Base-by-base conservation (phyloP, 2,888 invertebrate genomes). In the Himalopsyche tibetana region DNA sequence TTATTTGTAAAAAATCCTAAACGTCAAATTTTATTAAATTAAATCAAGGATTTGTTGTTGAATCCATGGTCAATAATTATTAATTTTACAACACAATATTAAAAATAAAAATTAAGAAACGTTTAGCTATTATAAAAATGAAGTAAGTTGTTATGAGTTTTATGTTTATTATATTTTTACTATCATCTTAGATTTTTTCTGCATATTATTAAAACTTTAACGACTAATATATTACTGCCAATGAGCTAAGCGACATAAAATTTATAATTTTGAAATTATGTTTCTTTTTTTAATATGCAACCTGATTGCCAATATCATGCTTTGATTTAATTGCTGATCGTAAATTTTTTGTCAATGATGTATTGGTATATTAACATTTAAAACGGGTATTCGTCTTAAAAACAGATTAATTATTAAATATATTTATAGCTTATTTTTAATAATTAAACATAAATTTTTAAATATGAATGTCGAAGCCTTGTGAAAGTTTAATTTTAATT, bases 241-340 rank as follows among this genome's bases (percentile, higher is more conserved):
- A 74, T 74, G 74, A 74, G 74, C 74, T 74, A 36, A 74, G 38
- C 36, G 74, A 74, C 74, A 74, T 74, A 38, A 74, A 74, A 74
- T 38, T 74, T 38, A 15, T 74, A 74, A 28, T 74, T 15, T 51
- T 19, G 5, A 74, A 74, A 74, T 15, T 51, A 15, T 74, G 36
- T 15, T 74, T 12, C 19, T 36, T 69, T 69, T 51, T n/a, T 63
- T 19, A 63, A 63, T 63, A 63, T 28, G 63, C 19, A 63, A 63
- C 63, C n/a, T 5, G 28, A 63, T 19, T 19, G 63, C 28, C 36
- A 74, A 74, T 74, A 74, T 36, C 15, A 74, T 36, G 74, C 74
- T 36, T 74, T 74, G 36, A 19, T 74, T 74, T 74, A 74, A 74
- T 74, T 36, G 74, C 74, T 38, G 8, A 74, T 74, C 74, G 36